Evolutionary conservation across 2,888 invertebrate species (phyloP), one percentile per base, ranked within the genome.

Genomic region (Ectropis crepuscularia): DNA sequence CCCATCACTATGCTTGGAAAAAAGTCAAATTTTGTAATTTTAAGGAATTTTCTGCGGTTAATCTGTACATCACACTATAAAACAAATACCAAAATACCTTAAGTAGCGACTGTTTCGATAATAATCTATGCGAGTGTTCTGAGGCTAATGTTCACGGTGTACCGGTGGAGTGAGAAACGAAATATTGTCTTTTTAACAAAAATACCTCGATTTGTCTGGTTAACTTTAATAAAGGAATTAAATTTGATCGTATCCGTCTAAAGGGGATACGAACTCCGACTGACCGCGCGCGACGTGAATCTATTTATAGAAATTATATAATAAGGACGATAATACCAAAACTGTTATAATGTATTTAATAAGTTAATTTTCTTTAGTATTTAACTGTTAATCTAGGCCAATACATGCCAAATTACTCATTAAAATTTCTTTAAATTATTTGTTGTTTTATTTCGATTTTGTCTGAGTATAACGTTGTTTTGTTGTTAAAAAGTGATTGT

Each of bases 321-420:
- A 11, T 36, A 43, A 53, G 28, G 10, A 42, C 6, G 43, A 53
- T 6, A 38, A 60, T 57, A 53, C 55, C 62, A 62, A 50, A 63
- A 59, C 59, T 54, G 50, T 51, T 59, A 47, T 50, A 55, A 51
- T 59, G 36, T 59, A 54, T 49, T 50, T 50, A 9, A 11, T 51
- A 53, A 61, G 37, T 11, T 59, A 43, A 51, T 42, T 63, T 55
- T 51, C 47, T 57, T 42, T 47, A 57, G 50, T 57, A 73, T 71
- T 67, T 75, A 67, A 69, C 69, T 73, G 70, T 74, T 77, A 74
- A 65, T 64, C 57, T 75, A 77, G 71, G 73, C 71, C 71, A 78
- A 77, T 78, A 75, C 75, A 81, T 70, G 78, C 80, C 80, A 80
- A 80, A 80, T 73, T 75, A 77, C 67, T 70, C 72, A 80, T 71